A percentile compares a stretch with the other conserved stretches of the same genome.
Conservation (phyloP, 1,140 invertebrate species). For the Hydropsyche tenuis region DNA sequence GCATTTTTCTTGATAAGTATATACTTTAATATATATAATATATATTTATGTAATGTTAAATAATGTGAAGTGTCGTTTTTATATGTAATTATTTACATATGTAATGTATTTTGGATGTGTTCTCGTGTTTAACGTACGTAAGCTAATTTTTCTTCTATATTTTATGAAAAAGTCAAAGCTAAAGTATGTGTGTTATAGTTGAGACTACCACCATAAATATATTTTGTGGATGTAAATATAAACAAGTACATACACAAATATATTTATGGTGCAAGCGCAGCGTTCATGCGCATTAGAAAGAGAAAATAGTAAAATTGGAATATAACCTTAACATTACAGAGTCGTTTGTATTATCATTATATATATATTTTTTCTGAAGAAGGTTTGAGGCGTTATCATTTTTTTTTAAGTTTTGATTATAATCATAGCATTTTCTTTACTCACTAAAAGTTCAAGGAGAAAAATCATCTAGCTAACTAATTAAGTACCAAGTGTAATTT, state of each 20-base stretch:
- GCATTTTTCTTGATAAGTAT: slow-evolving; percentile 46
- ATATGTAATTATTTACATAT: not conserved
- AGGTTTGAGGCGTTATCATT: slow-evolving; percentile 26
- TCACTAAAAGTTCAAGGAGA: slow-evolving; percentile 39
- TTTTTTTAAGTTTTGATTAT: slow-evolving; percentile 12
- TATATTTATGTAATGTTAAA: not conserved
- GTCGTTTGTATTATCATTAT: slow-evolving; percentile 24
- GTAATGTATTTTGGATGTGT: not conserved
- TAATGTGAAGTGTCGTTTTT: not conserved
- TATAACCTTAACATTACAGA: slow-evolving; percentile 11
- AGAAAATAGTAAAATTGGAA: slow-evolving; percentile 19
- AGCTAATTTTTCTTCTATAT: slow-evolving; percentile 13
- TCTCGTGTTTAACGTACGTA: slow-evolving; percentile 2
- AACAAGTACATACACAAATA: not conserved
- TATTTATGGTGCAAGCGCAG: not conserved
- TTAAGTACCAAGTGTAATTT: slow-evolving; percentile 36
- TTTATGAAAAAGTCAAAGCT: too few relatives aligned
- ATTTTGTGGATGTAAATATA: not conserved
- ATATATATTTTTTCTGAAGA: slow-evolving; percentile 15
- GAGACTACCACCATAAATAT: not conserved
- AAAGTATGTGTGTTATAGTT: too few relatives aligned
- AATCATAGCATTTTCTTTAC: slow-evolving; percentile 24
- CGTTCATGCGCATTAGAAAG: slow-evolving; percentile 1
- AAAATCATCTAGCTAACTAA: slow-evolving; percentile 48
- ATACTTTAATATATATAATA: slow-evolving; percentile 22